A percentile compares a stretch with the other conserved stretches of the same genome.
Conservation (phyloP, 2,888 invertebrate species). For the Apodemia zela region DNA sequence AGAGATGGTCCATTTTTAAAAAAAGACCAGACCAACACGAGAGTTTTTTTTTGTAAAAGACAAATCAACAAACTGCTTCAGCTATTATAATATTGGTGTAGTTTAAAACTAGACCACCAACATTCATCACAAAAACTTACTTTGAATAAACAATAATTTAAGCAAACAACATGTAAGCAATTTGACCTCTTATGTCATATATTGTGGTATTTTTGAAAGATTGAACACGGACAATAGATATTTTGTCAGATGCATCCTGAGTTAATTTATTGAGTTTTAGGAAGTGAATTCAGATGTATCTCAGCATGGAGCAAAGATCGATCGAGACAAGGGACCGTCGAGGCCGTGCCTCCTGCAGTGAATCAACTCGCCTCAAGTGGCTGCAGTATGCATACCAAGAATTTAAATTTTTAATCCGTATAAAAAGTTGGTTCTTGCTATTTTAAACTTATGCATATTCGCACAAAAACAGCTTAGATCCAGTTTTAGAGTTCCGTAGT, state of each 20-base stretch:
- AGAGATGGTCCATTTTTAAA: background rate
- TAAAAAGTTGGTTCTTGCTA: conserved; percentile 7
- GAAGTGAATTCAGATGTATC: conserved; percentile 75
- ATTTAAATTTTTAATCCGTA: conserved; percentile 58
- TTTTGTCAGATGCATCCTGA: conserved; percentile 20
- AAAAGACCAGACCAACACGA: background rate
- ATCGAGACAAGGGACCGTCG: conserved; percentile 56
- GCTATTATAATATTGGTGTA: background rate
- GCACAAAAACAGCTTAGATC: too few species aligned
- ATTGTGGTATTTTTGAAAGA: conserved; percentile 7
- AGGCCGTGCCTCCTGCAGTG: conserved; percentile 56
- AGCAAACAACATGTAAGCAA: background rate
- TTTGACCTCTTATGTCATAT: conserved; percentile 3
- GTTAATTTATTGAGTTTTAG: conserved; percentile 42
- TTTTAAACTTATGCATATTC: too few species aligned
- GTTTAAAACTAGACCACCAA: background rate
- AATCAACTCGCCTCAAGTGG: conserved; percentile 47
- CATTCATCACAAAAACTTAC: background rate
- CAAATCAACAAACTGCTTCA: background rate
- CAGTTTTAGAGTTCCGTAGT: too few species aligned
- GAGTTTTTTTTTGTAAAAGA: background rate
- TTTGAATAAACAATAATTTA: background rate
- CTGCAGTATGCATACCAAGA: conserved; percentile 43
- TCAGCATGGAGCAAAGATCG: conserved; percentile 67
- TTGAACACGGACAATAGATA: conserved; percentile 14